phyloP scores from a whole-genome alignment of 1,140 invertebrate species.

The Drosophila yakuba region DNA sequence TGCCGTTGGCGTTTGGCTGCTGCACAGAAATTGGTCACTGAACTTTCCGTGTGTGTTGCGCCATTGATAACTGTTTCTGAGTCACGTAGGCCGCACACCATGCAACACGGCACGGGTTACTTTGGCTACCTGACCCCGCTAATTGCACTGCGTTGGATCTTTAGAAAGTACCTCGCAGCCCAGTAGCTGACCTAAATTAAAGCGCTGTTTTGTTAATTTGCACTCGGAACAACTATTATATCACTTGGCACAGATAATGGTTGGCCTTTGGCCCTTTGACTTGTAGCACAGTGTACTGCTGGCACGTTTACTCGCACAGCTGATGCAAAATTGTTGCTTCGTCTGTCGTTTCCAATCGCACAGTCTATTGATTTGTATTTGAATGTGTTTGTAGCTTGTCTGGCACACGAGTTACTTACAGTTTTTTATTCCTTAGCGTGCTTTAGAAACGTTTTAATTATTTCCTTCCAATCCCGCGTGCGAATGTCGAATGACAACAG shows the following conservation, averaged over 20 bases:
- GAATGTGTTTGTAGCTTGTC: background rate
- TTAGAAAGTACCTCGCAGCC: background rate
- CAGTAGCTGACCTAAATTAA: background rate
- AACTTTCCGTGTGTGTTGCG: conserved; percentile 72
- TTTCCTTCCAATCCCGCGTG: conserved; percentile 16
- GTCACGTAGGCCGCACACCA: conserved; percentile 80
- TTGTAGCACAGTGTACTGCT: conserved; percentile 35
- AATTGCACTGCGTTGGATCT: background rate
- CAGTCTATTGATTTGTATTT: background rate
- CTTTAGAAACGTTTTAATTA: background rate
- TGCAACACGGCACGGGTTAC: conserved; percentile 56
- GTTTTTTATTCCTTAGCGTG: background rate
- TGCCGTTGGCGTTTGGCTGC: conserved; percentile 31
- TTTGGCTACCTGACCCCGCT: conserved; percentile 10
- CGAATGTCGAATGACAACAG: conserved; percentile 5
- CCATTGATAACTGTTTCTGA: conserved; percentile 83
- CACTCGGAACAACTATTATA: background rate
- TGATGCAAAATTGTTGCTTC: conserved; percentile 26
- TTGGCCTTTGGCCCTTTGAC: background rate
- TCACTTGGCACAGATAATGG: conserved; percentile 1
- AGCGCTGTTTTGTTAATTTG: background rate
- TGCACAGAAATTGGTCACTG: conserved; percentile 69
- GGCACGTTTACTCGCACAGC: conserved; percentile 19
- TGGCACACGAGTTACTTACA: conserved; percentile 4
- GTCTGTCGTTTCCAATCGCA: background rate